Conservation (phyloP, 2,888 invertebrate species). For the Philaethria dido region DNA sequence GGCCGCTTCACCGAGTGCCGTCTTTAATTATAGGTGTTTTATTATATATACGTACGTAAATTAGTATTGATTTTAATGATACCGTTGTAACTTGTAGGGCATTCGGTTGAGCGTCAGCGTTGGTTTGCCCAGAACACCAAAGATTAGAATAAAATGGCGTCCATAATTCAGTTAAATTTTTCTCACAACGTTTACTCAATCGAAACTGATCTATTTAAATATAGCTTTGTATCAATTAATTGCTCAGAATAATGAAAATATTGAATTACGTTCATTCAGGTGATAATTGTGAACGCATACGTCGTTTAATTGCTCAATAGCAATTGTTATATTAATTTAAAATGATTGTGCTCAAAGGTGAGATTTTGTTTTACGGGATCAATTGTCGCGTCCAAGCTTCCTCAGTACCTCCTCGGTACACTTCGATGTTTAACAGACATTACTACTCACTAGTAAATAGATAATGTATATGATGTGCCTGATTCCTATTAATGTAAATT, state of each 20-base stretch:
- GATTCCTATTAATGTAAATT: constrained; percentile 83
- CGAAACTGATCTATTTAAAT: constrained; percentile 63
- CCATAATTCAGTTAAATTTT: constrained; percentile 58
- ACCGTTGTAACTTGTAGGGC: constrained; percentile 50
- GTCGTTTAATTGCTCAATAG: constrained; percentile 73
- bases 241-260: constrained; percentile 62
- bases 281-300: constrained; percentile 43
- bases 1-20: constrained; percentile 58
- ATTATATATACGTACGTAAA: constrained; percentile 37
- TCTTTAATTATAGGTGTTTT: constrained; percentile 42
- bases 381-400: constrained; percentile 54
- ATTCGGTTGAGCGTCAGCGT: constrained; percentile 60
- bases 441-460: constrained; percentile 72
- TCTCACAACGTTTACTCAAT: constrained; percentile 53
- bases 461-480: constrained; percentile 74
- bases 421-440: constrained; percentile 54
- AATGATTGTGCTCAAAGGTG: constrained; percentile 78
- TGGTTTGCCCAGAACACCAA: constrained; percentile 79
- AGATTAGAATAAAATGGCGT: constrained; percentile 77
- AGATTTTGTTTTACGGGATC: constrained; percentile 71
- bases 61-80: constrained; percentile 41
- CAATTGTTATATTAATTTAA: constrained; percentile 64
- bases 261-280: constrained; percentile 48
- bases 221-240: constrained; percentile 59
- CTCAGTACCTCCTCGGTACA: constrained; percentile 51